Evolutionary conservation across 2,797 vertebrate species (phyloP), one percentile per base, ranked within the genome.

Genomic region (Buceros bicornis): DNA sequence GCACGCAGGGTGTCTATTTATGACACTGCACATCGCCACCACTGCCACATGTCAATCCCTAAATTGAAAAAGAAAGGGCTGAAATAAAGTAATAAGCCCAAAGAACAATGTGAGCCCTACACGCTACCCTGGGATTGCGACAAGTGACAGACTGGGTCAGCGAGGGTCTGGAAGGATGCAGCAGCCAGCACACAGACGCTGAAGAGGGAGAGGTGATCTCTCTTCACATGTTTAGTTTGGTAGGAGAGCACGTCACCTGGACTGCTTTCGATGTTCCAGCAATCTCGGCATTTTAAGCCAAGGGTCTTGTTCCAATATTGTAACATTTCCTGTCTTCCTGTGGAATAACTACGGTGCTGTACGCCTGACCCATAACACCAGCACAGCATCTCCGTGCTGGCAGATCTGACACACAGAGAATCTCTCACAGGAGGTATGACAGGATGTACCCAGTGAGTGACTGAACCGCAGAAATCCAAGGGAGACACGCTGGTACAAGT

Each of bases 51-150:
- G 64, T 87, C 89, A 96, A 87, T 31, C 35, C 74, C 74, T 60
- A 56, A 93, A 95, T 13, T 78, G 84, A 65, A 96, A 91, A 82
- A 77, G 88, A 90, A 95, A 83, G 91, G 81, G 31, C 50, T 3
- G 33, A 96, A 91, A 87, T 31, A 92, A 94, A 94, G 86, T 33
- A 79, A 96, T 76, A 84, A 85, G 37, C 64, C 74, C 35, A 53
- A 90, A 92, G 73, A 93, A 92, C 74, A 93, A 82, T 3, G 45
- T 17, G 71, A 94, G 33, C 35, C 35, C 89, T 72, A 17, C 35
- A 40, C 5, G 2, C 35, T 71, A 29, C 43, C 71, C 37, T 92
- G 87, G 78, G 89, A 93, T 81, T 93, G 90, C 91, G 54, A 15
- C 21, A 60, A 53, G 74, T 90, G 93, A 89, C 92, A 93, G 48